These are phyloP conservation scores for Dasyprocta punctata DNA, from an alignment of 2,113 vertebrate genomes.

Conservation along the genomic window DNA sequence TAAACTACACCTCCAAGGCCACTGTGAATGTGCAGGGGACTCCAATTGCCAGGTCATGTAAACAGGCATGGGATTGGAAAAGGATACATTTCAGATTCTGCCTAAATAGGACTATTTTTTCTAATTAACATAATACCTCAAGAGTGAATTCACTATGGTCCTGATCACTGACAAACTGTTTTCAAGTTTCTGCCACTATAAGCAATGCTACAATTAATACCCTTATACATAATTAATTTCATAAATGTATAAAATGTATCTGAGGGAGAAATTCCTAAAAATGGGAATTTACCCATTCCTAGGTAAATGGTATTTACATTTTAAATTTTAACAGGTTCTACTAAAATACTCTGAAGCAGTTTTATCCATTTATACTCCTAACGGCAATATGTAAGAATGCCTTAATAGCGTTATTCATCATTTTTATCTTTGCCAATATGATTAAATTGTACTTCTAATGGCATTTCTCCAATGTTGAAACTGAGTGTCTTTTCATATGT, in stretches of 20 bases:
- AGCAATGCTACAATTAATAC: constrained; percentile 1
- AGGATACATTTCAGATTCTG: neutral
- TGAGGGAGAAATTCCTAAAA: constrained; percentile 49
- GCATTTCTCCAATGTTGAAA: constrained; percentile 40
- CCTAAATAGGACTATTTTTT: neutral
- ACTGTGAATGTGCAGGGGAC: neutral
- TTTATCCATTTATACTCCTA: constrained; percentile 21
- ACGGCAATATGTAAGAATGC: neutral
- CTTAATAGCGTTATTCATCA: neutral
- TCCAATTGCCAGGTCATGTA: neutral
- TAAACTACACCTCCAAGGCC: neutral
- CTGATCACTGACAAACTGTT: neutral
- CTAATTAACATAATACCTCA: constrained; percentile 16
- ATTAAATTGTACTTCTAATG: constrained; percentile 23
- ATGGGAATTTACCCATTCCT: neutral
- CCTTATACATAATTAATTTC: neutral
- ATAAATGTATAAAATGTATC: constrained; percentile 21
- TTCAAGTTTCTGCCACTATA: neutral
- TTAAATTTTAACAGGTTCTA: constrained; percentile 50
- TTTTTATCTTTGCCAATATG: constrained; percentile 37
- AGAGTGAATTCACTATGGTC: neutral
- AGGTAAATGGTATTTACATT: constrained; percentile 5
- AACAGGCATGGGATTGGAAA: neutral
- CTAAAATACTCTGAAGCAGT: constrained; percentile 44
- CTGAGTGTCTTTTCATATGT: constrained; percentile 6